Percentiles rank a stretch among this genome's conserved stretches.
Evolutionary conservation across 2,888 invertebrate species (phyloP).

Genomic region (Anoplius nigerrimus): DNA sequence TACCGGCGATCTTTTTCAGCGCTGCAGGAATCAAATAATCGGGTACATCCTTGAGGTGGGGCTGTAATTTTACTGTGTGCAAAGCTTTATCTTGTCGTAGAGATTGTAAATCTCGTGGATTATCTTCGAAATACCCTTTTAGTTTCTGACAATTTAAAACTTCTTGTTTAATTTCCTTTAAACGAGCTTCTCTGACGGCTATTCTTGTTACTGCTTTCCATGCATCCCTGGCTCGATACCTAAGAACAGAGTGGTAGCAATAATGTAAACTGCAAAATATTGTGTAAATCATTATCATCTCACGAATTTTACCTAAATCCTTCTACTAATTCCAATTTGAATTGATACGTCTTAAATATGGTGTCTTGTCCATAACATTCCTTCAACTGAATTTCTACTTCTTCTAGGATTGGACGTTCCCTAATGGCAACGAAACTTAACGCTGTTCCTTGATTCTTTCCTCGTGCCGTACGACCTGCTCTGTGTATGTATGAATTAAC

Average conservation of each 20-base stretch:
- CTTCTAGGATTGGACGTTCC: slow-evolving; percentile 84
- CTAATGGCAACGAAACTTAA: slow-evolving; percentile 91
- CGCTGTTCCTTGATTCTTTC: slow-evolving; percentile 90
- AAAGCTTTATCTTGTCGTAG: slow-evolving; percentile 90
- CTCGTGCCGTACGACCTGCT: slow-evolving; percentile 94
- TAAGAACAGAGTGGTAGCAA: slow-evolving; percentile 34
- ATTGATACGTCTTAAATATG: slow-evolving; percentile 88
- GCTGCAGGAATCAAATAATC: slow-evolving; percentile 92
- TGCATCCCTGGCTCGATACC: slow-evolving; percentile 94
- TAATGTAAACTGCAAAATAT: background rate
- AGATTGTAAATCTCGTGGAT: slow-evolving; percentile 90
- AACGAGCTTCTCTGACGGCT: slow-evolving; percentile 93
- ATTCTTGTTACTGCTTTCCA: slow-evolving; percentile 95
- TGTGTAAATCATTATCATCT: background rate
- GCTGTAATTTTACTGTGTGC: slow-evolving; percentile 88
- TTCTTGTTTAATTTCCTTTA: slow-evolving; percentile 97
- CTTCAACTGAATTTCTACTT: slow-evolving; percentile 85
- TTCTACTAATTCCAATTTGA: slow-evolving; percentile 96
- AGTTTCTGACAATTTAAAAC: slow-evolving; percentile 93
- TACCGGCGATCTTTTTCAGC: slow-evolving; percentile 80
- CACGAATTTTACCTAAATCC: slow-evolving; percentile 82
- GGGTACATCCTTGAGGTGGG: slow-evolving; percentile 93
- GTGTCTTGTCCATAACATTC: slow-evolving; percentile 80
- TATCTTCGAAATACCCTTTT: slow-evolving; percentile 94
- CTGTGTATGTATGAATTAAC: slow-evolving; percentile 95